phyloP scores from a whole-genome alignment of 2,888 invertebrate species.

The Caenorhabditis sp. region DNA sequence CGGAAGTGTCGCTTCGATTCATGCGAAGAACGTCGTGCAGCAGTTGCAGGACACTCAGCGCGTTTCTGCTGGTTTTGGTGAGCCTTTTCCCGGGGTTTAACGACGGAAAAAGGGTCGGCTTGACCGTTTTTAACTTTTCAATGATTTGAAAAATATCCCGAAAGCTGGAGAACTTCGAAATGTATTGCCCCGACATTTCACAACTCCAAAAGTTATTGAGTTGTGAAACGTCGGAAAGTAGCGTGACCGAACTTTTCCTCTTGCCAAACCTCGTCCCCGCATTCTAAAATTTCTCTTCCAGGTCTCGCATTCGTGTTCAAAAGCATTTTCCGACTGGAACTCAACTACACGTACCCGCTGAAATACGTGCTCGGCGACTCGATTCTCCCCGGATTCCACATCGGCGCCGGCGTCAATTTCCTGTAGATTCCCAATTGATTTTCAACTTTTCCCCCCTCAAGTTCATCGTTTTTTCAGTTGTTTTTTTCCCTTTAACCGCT shows the following conservation, averaged over 20 bases:
- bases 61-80: constrained; percentile 88
- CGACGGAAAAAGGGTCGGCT: too few relatives aligned
- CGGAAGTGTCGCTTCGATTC: constrained; percentile 79
- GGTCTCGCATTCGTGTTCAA: constrained; percentile 73
- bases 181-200: too few relatives aligned
- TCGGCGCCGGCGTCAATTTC: constrained; percentile 80
- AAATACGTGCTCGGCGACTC: constrained; percentile 85
- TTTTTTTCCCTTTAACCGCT: constrained; percentile 1
- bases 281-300: constrained; percentile 36
- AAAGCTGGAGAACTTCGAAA: too few relatives aligned
- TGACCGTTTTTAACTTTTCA: too few relatives aligned
- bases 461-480: background rate
- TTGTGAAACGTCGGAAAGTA: too few relatives aligned
- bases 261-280: too few relatives aligned
- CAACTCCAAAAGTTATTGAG: too few relatives aligned
- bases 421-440: constrained; percentile 60
- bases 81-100: too few relatives aligned
- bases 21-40: constrained; percentile 70
- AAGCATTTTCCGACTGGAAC: constrained; percentile 87
- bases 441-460: too few relatives aligned
- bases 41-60: constrained; percentile 84
- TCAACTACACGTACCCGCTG: constrained; percentile 94
- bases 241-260: too few relatives aligned
- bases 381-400: constrained; percentile 77
- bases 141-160: too few relatives aligned